Percentiles rank a stretch among this genome's conserved stretches.
Evolutionary conservation across 64 coral and sea anemone species (phyloP).

Genomic region (Hydrozoanthus tunicans): DNA sequence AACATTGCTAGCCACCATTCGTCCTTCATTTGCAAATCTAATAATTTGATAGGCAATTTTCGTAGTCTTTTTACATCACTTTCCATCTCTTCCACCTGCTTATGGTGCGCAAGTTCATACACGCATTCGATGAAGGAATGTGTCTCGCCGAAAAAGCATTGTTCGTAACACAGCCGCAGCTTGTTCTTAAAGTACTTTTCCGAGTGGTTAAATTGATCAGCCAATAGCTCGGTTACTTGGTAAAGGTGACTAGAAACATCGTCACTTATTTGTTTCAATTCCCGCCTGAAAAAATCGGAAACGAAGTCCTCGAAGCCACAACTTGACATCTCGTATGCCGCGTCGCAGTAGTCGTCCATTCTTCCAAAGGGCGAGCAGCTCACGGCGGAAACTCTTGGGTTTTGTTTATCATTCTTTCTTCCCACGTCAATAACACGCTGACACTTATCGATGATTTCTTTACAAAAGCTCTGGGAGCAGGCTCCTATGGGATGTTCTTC

Average conservation of each 20-base stretch:
- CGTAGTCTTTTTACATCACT: constrained; percentile 69
- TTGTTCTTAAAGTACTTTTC: constrained; percentile 68
- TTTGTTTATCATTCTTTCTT: background rate
- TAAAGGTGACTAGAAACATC: constrained; percentile 52
- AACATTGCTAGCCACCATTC: constrained; percentile 98
- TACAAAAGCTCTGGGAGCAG: constrained; percentile 71
- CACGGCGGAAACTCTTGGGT: background rate
- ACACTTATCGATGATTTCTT: constrained; percentile 61
- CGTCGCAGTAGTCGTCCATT: background rate
- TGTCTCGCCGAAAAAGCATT: constrained; percentile 80
- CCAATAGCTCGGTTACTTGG: constrained; percentile 67
- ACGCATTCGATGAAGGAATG: constrained; percentile 77
- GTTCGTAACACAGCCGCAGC: constrained; percentile 89
- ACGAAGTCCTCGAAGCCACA: constrained; percentile 74
- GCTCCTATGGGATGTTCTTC: constrained; percentile 84
- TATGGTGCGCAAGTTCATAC: constrained; percentile 81
- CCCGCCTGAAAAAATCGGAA: constrained; percentile 44
- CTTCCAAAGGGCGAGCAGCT: constrained; percentile 41
- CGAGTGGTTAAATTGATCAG: constrained; percentile 67
- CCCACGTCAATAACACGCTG: constrained; percentile 70
- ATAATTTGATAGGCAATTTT: constrained; percentile 81
- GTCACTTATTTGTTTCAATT: constrained; percentile 41
- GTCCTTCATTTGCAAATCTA: constrained; percentile 92
- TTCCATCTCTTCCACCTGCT: constrained; percentile 69
- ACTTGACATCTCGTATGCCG: constrained; percentile 25